Base-by-base conservation (phyloP, 2,888 invertebrate species). In the Boloria euphrosyne region DNA sequence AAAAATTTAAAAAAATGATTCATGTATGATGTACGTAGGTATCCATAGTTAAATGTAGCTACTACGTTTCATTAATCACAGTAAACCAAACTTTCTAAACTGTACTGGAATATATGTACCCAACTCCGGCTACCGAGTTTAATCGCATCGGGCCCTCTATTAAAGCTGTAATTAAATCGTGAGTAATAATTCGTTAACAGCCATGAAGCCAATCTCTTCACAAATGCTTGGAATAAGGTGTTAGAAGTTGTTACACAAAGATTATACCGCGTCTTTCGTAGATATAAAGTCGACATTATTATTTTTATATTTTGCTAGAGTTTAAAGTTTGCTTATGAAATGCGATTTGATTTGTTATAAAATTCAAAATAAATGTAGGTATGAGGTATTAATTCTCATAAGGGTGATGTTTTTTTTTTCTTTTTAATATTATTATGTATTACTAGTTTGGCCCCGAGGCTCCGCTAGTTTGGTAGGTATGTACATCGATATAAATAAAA, bases 161-260 rank as follows among this genome's bases (percentile, higher is more conserved):
- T 80, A 85, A 83, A 82, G 76, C 76, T 67, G 83, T 83, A 88
- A 88, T 88, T 86, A 89, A 88, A 87, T 84, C 79, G 85, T 83
- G 82, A 78, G 80, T 80, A 83, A 82, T 83, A 83, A 86, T 85
- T 85, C 79, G 79, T 82, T 84, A 86, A 85, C 79, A 79, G 82
- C 83, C 85, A 82, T 83, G 82, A 81, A 79, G 65, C 51, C 47
- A 55, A 65, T 60, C 22, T 53, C 62, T 55, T 31, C 53, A 65
- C 58, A 50, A 58, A 52, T 55, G 46, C 27, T 53, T 65, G 47
- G 55, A 57, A 10, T 38, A 10, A 51, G 27, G 51, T 52, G 50
- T 64, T 57, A 6, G 47, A 5, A 53, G 31, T 47, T 3, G 18
- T 17, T 2, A 54, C 17, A 54, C n/a, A 49, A 49, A 16, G 16